Evolutionary conservation across 2,888 invertebrate species (phyloP).

Genomic region (Microctonus brassicae): DNA sequence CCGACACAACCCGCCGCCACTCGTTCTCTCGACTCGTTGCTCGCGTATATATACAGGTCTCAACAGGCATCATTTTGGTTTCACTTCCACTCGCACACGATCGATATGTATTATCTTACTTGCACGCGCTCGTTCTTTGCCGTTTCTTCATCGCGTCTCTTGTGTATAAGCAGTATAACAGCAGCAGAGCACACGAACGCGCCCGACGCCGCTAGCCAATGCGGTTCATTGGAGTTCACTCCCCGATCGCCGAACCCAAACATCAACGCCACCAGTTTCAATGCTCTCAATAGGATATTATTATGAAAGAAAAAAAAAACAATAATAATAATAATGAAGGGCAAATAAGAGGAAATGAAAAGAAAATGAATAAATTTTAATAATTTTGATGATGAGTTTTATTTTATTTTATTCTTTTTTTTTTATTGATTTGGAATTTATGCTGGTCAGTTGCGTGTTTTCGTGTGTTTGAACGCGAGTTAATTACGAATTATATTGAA

Average conservation of each 20-base stretch:
- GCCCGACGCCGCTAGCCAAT: constrained; percentile 52
- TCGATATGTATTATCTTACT: background rate
- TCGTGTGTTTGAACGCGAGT: too few species aligned
- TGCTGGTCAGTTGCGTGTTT: too few species aligned
- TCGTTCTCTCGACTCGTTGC: background rate
- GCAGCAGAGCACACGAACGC: background rate
- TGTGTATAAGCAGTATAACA: background rate
- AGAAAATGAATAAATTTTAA: background rate
- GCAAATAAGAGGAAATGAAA: background rate
- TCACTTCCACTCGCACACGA: background rate
- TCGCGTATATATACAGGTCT: background rate
- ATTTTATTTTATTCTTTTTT: too few species aligned
- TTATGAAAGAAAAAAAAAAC: background rate
- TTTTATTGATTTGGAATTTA: too few species aligned
- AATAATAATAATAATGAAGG: background rate
- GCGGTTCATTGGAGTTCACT: constrained; percentile 66
- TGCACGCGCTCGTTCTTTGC: constrained; percentile 1
- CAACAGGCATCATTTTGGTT: background rate
- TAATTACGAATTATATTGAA: background rate
- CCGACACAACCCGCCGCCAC: constrained; percentile 48
- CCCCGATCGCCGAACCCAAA: constrained; percentile 65
- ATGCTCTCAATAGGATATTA: constrained; percentile 16
- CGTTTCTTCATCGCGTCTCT: background rate
- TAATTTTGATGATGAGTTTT: background rate
- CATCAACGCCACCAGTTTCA: constrained; percentile 42